Percentiles rank a stretch among this genome's conserved stretches.
Evolutionary conservation across 1,140 invertebrate species (phyloP).

Genomic region (Brachionus sp.): DNA sequence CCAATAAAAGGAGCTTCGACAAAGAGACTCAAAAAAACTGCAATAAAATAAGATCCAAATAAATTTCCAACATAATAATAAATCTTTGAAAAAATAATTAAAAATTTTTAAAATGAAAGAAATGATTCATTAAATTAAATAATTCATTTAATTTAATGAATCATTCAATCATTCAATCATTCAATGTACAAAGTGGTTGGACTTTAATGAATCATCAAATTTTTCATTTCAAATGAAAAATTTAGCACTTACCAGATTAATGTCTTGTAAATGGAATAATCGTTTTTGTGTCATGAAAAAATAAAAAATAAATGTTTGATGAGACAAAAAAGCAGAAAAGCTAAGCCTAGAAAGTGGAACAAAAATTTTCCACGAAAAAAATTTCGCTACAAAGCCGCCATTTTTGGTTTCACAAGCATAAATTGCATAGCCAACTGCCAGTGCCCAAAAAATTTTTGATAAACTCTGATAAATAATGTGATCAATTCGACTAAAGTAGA

Average conservation of each 20-base stretch:
- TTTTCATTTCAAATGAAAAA: too few relatives aligned
- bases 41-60: conserved; percentile 10
- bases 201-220: too few relatives aligned
- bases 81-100: conserved; percentile 2
- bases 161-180: too few relatives aligned
- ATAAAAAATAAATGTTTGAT: conserved; percentile 35
- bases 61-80: conserved; percentile 15
- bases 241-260: neutral
- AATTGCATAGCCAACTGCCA: conserved; percentile 12
- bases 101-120: neutral
- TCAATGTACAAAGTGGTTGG: too few relatives aligned
- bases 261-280: conserved; percentile 11
- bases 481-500: neutral
- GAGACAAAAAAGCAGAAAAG: conserved; percentile 13
- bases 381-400: conserved; percentile 55
- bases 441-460: neutral
- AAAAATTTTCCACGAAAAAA: conserved; percentile 20
- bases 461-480: conserved; percentile 35
- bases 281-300: neutral
- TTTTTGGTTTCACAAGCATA: conserved; percentile 34
- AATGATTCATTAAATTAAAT: too few relatives aligned
- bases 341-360: neutral
- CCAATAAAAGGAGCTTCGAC: conserved; percentile 3
- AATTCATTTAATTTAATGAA: too few relatives aligned
- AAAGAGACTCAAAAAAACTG: neutral